phyloP scores from a whole-genome alignment of 2,113 vertebrate species.

The Phasianus colchicus region DNA sequence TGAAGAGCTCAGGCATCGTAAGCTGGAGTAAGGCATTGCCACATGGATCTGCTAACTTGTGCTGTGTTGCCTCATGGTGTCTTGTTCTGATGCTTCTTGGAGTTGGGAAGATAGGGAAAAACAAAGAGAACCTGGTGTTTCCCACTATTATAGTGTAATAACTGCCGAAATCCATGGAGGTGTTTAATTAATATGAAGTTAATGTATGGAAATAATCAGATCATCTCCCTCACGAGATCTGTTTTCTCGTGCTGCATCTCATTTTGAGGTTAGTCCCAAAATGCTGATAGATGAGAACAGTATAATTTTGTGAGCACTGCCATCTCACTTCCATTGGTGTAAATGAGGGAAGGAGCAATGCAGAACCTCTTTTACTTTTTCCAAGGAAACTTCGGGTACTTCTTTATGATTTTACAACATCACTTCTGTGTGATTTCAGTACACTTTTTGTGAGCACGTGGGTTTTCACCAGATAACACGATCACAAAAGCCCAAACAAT shows the following conservation, averaged over 20 bases:
- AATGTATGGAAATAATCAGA: background rate
- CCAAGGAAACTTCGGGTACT: background rate
- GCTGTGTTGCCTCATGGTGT: fast-evolving
- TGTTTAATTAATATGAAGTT: background rate
- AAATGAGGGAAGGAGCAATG: background rate
- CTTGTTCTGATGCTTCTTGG: background rate
- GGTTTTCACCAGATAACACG: slow-evolving; percentile 37
- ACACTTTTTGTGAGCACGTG: background rate
- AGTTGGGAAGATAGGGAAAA: background rate
- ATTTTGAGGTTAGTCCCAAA: background rate
- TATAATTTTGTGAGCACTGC: background rate
- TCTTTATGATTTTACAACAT: too few relatives aligned
- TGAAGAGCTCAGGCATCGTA: background rate
- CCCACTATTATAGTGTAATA: background rate
- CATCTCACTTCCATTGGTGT: background rate
- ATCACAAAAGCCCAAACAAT: slow-evolving; percentile 35
- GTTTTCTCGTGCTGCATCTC: fast-evolving
- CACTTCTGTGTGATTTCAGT: background rate
- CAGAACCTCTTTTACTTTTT: background rate
- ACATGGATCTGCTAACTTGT: fast-evolving
- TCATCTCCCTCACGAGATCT: background rate
- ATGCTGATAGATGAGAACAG: background rate
- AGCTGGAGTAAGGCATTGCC: background rate
- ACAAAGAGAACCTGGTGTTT: background rate
- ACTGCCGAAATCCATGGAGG: background rate